phyloP scores from a whole-genome alignment of 2,888 invertebrate genomes.

The Cryptophagus acutangulus region DNA sequence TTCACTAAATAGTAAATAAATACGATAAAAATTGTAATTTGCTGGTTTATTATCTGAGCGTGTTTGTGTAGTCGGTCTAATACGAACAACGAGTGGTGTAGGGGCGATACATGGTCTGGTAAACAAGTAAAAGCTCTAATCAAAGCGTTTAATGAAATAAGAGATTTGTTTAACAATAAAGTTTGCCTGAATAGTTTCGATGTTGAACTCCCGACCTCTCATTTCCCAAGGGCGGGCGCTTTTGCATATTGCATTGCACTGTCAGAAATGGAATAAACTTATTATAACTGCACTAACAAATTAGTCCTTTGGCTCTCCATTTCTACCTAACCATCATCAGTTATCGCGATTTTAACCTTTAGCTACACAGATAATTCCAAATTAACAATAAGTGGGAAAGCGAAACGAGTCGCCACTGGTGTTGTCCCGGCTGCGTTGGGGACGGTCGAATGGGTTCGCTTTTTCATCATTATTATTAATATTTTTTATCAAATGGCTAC shows the following conservation, averaged over 20 bases:
- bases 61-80: too few relatives aligned
- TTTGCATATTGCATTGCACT: constrained; percentile 12
- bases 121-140: constrained; percentile 43
- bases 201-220: constrained; percentile 33
- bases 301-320: constrained; percentile 4
- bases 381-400: not conserved
- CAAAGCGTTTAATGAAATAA: constrained; percentile 45
- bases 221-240: constrained; percentile 23
- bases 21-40: too few relatives aligned
- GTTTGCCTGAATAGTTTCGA: constrained; percentile 36
- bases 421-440: not conserved
- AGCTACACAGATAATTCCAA: not conserved
- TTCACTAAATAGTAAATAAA: too few relatives aligned
- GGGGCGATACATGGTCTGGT: constrained; percentile 45
- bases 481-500: not conserved
- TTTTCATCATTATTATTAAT: constrained; percentile 1
- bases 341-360: not conserved
- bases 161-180: constrained; percentile 44
- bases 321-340: not conserved
- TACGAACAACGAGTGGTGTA: too few relatives aligned
- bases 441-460: constrained; percentile 2
- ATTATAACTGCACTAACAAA: constrained; percentile 6
- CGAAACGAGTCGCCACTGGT: constrained; percentile 1
- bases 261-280: constrained; percentile 7
- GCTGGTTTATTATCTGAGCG: too few relatives aligned